Conservation (phyloP, 2,888 invertebrate genomes). For the Dione juno region DNA sequence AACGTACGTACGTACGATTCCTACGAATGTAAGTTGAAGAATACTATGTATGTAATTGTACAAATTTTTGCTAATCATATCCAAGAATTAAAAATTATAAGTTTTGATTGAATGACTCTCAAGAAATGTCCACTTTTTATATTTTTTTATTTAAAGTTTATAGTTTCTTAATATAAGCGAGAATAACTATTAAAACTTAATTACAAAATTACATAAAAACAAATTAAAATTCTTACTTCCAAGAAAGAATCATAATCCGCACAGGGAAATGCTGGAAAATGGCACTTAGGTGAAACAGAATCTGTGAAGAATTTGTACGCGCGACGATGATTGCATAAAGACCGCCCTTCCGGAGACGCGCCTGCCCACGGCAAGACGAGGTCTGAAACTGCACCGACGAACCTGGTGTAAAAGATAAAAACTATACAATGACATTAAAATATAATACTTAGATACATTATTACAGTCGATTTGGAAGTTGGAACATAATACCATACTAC, state of each 20-base stretch:
- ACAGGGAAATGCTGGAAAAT: constrained; percentile 96
- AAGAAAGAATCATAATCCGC: constrained; percentile 92
- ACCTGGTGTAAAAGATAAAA: constrained; percentile 62
- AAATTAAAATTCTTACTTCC: constrained; percentile 62
- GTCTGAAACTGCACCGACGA: constrained; percentile 95
- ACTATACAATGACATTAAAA: neutral
- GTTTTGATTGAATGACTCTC: no score
- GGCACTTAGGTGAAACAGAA: constrained; percentile 94
- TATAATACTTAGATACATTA: no score
- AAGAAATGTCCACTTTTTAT: no score
- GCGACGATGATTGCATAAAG: constrained; percentile 95
- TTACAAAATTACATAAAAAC: neutral
- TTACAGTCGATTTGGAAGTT: no score
- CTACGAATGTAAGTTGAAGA: no score
- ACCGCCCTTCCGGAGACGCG: constrained; percentile 88
- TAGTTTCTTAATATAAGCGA: no score
- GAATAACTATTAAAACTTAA: neutral
- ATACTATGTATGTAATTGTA: no score
- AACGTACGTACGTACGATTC: no score
- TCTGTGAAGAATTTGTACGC: constrained; percentile 98
- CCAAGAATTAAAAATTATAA: no score
- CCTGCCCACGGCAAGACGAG: constrained; percentile 92
- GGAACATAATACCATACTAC: no score
- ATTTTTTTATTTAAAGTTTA: no score
- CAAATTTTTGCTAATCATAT: no score